Base-by-base conservation (phyloP, 2,797 vertebrate species). In the Myotis myotis region DNA sequence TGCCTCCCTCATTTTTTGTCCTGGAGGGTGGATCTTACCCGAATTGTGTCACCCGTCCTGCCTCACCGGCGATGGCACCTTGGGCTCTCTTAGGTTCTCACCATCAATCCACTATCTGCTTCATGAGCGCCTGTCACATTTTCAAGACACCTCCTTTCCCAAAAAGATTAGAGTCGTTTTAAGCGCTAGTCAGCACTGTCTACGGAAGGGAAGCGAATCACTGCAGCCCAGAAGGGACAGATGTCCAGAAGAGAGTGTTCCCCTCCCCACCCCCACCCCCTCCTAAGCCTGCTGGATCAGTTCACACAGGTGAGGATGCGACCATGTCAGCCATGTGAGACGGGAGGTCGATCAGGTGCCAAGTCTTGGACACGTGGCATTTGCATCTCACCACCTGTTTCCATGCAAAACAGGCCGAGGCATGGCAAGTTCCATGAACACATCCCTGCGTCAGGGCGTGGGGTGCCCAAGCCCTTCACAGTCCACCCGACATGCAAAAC, bases 1-100 rank as follows among this genome's bases (percentile, higher is more conserved):
- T 98, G 98, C 98, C 96, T 98, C 97, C 98, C 98, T 98, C 97
- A 96, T 98, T 98, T 98, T 98, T 97, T 98, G 98, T 98, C 98
- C 98, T 98, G 97, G 97, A 98, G 98, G 98, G 98, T 98, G 97
- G 97, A 98, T 98, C 97, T 97, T 98, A 95, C 97, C 97, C 95
- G 74, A 98, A 97, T 97, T 96, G 97, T 97, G 97, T 97, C 97
- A 97, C 96, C 94, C 93, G 96, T 91, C 96, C 98, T 97, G 96
- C 98, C 97, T 98, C 92, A 60, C 95, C 91, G 95, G 94, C 93
- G 78, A 97, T 79, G 96, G 95, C 97, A 87, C 60, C 90, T 93
- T 80, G 94, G 96, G 95, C 97, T 97, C 96, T 92, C 96, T 97
- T 93, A 79, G 90, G 49, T 51, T 82, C 97, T 97, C 97, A 64